phyloP scores from a whole-genome alignment of 1,140 invertebrate species.

The Acromyrmex heyeri region DNA sequence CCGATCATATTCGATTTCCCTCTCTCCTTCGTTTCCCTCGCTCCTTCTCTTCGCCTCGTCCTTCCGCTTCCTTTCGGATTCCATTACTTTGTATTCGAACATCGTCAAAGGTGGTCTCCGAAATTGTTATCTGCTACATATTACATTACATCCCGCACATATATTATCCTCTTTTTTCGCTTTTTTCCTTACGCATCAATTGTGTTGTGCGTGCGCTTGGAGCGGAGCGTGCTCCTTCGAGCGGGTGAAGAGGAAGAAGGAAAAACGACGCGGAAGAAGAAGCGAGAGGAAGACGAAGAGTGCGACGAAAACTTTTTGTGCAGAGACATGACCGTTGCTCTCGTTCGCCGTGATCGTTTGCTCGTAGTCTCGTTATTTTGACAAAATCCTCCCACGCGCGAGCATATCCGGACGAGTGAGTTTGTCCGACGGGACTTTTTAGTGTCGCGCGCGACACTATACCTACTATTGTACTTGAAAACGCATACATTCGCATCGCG shows the following conservation, averaged over 20 bases:
- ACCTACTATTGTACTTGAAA: not conserved
- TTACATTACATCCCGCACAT: not conserved
- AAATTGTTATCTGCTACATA: not conserved
- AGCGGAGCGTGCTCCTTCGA: not conserved
- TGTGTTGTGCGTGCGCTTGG: conserved; percentile 12
- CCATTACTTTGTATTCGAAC: not conserved
- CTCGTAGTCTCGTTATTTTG: too few relatives aligned
- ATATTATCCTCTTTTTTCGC: not conserved
- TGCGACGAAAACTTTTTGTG: conserved; percentile 40
- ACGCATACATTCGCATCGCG: not conserved
- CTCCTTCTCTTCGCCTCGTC: too few relatives aligned
- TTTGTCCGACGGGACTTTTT: conserved; percentile 2
- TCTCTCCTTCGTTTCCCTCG: too few relatives aligned
- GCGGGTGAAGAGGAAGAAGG: not conserved
- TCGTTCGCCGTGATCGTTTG: not conserved
- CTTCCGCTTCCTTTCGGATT: too few relatives aligned
- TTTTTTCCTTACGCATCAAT: not conserved
- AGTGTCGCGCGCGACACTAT: not conserved
- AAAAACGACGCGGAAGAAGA: not conserved
- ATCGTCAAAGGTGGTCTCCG: not conserved
- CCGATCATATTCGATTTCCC: too few relatives aligned
- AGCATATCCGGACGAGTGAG: not conserved
- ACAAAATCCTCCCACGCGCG: not conserved
- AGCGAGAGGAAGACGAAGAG: not conserved
- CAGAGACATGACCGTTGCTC: not conserved